These are phyloP conservation scores for Lithobius niger DNA, from an alignment of 1,140 invertebrate genomes.

Conservation along the genomic window DNA sequence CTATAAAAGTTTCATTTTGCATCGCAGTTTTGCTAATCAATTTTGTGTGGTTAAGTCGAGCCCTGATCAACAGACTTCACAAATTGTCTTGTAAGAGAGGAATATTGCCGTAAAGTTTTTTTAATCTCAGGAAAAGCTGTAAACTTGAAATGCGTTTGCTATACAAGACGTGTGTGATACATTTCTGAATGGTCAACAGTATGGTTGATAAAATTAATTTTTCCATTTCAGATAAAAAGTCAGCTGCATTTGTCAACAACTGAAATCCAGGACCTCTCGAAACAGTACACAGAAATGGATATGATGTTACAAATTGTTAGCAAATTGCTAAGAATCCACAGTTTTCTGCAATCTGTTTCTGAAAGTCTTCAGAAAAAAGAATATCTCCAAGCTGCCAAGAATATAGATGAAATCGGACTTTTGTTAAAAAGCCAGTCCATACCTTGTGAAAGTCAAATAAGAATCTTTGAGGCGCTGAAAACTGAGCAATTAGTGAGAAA, in stretches of 20 bases:
- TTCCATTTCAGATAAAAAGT: constrained; percentile 26
- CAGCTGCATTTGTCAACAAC: constrained; percentile 29
- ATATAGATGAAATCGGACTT: constrained; percentile 19
- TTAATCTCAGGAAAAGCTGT: too few relatives aligned
- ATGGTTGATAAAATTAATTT: too few relatives aligned
- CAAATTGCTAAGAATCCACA: constrained; percentile 25
- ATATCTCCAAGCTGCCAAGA: constrained; percentile 23
- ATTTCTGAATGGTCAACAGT: too few relatives aligned
- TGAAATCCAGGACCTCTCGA: constrained; percentile 27
- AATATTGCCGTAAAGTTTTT: too few relatives aligned
- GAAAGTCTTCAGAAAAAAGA: constrained; percentile 18
- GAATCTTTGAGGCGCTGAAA: constrained; percentile 23
- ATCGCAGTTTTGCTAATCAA: too few relatives aligned
- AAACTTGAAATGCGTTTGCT: too few relatives aligned
- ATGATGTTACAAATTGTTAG: constrained; percentile 22
- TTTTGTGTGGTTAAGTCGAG: too few relatives aligned
- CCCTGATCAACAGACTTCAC: too few relatives aligned
- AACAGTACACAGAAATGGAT: constrained; percentile 24
- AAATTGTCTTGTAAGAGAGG: too few relatives aligned
- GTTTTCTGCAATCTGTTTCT: constrained; percentile 21
- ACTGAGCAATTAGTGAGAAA: constrained; percentile 24
- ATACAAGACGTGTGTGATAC: too few relatives aligned
- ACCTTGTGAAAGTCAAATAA: constrained; percentile 21
- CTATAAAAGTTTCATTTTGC: too few relatives aligned
- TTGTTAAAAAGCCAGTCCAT: constrained; percentile 18